Evolutionary conservation across 2,888 invertebrate species (phyloP), one percentile per base, ranked within the genome.

Genomic region (Myopa testacea): DNA sequence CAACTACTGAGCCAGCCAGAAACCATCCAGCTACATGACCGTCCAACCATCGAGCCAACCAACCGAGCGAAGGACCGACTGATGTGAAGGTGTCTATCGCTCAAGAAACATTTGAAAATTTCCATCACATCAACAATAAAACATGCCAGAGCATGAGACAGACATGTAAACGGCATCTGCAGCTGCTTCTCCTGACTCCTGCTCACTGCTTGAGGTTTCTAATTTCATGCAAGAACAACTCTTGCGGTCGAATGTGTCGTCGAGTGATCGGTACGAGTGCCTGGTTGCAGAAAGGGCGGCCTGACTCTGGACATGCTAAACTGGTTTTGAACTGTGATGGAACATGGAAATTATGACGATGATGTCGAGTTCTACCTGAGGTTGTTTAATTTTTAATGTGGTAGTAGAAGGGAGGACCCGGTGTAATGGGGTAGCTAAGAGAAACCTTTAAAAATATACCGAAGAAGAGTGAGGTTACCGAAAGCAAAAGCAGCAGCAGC

Each of bases 201-300:
- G 14, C 19, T 16, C n/a, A 4, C 34, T 26, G 75, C 38, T 71
- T 77, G 73, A 83, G 82, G 81, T 85, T 86, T 86, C 86, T 86
- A 86, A 86, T 86, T 86, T 86, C 85, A 86, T 86, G 86, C 86
- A 85, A 86, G 86, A 86, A 83, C 82, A 86, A 85, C 86, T 87
- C 85, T 86, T 86, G 86, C 84, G 86, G 86, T 86, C 83, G 85
- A 86, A 86, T 86, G 55, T 75, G 60, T 69, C 60, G 68, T 69
- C 69, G 68, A 65, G 38, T 65, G 62, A 62, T 58, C 58, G 52
- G 19, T 10, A 0, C 69, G 4, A 4, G 14, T 52, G 12, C 70
- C 52, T 68, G 52, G 34, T 1, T 55, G 38, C 34, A 37, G 52
- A n/a, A 50, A 14, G 70, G 34, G 45, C 19, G 34, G 45, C 19